Conservation (phyloP, 1,140 invertebrate species). For the Metopolophium dirhodum region DNA sequence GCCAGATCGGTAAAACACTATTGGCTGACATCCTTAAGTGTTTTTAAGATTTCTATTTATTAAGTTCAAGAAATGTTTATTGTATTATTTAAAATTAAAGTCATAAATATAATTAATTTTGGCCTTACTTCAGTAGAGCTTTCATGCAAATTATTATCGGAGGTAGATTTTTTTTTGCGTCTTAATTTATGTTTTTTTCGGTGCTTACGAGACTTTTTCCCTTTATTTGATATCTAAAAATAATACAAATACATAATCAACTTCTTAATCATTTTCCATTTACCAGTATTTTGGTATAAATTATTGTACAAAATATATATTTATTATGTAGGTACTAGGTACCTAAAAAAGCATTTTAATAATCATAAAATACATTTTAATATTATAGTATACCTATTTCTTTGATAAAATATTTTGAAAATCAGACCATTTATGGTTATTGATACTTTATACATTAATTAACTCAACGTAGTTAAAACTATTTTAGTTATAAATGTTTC, state of each 20-base stretch:
- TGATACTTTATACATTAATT: no score
- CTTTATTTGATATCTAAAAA: neutral
- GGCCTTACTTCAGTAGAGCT: neutral
- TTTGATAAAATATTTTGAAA: neutral
- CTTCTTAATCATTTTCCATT: no score
- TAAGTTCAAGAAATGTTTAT: no score
- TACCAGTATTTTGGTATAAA: neutral
- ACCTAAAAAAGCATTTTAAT: neutral
- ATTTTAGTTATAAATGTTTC: no score
- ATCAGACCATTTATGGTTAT: neutral
- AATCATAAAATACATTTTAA: neutral
- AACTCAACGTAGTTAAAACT: no score
- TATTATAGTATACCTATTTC: neutral
- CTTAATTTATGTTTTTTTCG: neutral
- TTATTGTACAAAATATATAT: neutral
- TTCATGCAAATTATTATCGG: neutral
- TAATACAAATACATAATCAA: neutral
- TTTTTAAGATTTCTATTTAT: neutral
- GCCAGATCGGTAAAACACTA: no score
- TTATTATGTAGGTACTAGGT: neutral
- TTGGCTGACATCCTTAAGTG: neutral
- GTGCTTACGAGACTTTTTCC: neutral
- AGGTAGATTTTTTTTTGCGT: neutral
- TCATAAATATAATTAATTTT: neutral
- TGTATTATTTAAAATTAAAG: neutral